These are phyloP conservation scores for Catocala fraxini DNA, from an alignment of 2,888 invertebrate genomes.

Conservation along the genomic window DNA sequence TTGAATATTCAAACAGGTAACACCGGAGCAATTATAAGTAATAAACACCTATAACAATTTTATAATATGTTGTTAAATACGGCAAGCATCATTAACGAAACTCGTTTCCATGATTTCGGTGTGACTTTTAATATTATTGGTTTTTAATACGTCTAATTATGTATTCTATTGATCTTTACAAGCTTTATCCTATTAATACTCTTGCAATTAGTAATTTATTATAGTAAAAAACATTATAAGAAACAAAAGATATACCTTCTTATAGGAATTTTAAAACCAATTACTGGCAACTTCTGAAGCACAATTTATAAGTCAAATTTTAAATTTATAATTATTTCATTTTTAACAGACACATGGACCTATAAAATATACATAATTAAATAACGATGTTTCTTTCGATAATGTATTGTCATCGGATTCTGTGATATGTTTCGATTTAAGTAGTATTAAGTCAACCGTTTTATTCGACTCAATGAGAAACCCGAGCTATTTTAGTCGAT, in stretches of 20 bases:
- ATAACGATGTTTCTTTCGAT: slow-evolving; percentile 8
- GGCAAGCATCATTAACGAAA: not conserved
- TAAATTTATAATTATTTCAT: too few species aligned
- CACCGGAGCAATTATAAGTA: not conserved
- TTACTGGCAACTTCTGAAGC: too few species aligned
- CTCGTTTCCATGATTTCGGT: not conserved
- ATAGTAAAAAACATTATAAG: too few species aligned
- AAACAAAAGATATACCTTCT: too few species aligned
- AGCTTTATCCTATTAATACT: too few species aligned
- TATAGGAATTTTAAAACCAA: too few species aligned
- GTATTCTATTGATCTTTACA: too few species aligned
- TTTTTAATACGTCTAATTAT: not conserved
- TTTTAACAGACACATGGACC: too few species aligned
- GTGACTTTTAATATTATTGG: not conserved
- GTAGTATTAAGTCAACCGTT: slow-evolving; percentile 3
- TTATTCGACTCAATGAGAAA: slow-evolving; percentile 22
- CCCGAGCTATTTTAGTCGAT: slow-evolving; percentile 42
- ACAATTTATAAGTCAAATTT: too few species aligned
- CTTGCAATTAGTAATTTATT: too few species aligned
- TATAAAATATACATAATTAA: slow-evolving; percentile 12
- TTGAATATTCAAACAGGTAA: slow-evolving; percentile 4
- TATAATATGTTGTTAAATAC: slow-evolving; percentile 1
- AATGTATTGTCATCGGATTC: slow-evolving; percentile 5
- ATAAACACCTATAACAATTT: slow-evolving; percentile 2
- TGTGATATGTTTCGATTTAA: slow-evolving; percentile 18